Evolutionary conservation across 2,888 invertebrate genomes (phyloP).

Genomic region (Nudaria mundana): DNA sequence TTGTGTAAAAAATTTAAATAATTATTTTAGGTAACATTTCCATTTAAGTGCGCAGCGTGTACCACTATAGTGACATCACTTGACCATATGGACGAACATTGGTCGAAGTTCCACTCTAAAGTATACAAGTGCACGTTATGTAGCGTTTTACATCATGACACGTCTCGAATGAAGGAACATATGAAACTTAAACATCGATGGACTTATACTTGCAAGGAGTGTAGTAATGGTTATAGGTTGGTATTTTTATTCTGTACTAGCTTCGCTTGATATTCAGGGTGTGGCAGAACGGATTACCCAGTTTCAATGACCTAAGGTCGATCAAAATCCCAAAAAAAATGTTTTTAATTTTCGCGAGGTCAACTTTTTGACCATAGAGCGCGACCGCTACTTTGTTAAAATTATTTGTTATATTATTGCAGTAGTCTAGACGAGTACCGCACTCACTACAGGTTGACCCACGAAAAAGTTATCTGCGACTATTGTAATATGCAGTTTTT

Average conservation of each 20-base stretch:
- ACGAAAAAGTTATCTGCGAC: conserved; percentile 44
- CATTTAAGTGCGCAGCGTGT: conserved; percentile 15
- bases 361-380: too few species aligned
- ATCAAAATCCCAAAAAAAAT: too few species aligned
- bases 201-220: conserved; percentile 37
- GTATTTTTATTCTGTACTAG: too few species aligned
- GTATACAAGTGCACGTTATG: conserved; percentile 39
- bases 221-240: conserved; percentile 36
- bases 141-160: conserved; percentile 21
- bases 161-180: conserved; percentile 34
- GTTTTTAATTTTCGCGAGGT: too few species aligned
- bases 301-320: too few species aligned
- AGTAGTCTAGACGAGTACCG: conserved; percentile 42
- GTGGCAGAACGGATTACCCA: too few species aligned
- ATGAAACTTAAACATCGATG: conserved; percentile 33
- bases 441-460: conserved; percentile 40
- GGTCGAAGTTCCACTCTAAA: conserved; percentile 11
- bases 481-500: conserved; percentile 40
- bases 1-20: too few species aligned
- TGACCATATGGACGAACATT: conserved; percentile 12
- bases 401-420: too few species aligned
- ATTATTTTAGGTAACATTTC: conserved; percentile 14
- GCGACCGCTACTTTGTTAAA: too few species aligned
- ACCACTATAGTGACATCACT: conserved; percentile 1
- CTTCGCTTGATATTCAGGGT: too few species aligned